phyloP scores from a whole-genome alignment of 2,888 invertebrate species.

The Buathra laborator region DNA sequence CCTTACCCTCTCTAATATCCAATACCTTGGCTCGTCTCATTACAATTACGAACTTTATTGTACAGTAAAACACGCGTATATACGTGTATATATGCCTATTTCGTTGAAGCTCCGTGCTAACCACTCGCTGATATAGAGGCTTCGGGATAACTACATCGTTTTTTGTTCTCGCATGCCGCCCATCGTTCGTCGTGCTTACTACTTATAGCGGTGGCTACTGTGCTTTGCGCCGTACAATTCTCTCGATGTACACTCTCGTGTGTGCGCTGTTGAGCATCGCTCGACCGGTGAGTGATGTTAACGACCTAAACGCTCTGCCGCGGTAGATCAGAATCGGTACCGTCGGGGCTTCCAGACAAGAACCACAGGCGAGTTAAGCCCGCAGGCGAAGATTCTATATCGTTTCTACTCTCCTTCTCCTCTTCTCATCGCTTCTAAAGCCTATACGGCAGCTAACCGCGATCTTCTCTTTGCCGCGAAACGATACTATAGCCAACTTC shows the following conservation, averaged over 20 bases:
- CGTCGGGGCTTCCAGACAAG: constrained; percentile 4
- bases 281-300: constrained; percentile 68
- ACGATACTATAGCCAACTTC: neutral
- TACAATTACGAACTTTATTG: constrained; percentile 53
- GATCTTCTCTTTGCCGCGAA: constrained; percentile 14
- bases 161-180: constrained; percentile 55
- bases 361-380: neutral
- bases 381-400: constrained; percentile 44
- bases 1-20: constrained; percentile 28
- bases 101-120: constrained; percentile 32
- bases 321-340: constrained; percentile 67
- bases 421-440: neutral
- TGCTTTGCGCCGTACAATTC: constrained; percentile 11
- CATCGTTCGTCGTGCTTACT: neutral
- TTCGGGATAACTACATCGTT: constrained; percentile 51
- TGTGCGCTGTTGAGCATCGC: constrained; percentile 25
- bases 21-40: constrained; percentile 45
- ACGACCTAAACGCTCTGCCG: constrained; percentile 66
- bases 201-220: constrained; percentile 1
- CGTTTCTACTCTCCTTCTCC: neutral
- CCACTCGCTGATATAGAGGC: constrained; percentile 50
- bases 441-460: neutral
- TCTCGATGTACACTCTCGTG: neutral
- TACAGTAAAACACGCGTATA: constrained; percentile 22
- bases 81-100: constrained; percentile 18